phyloP scores from a whole-genome alignment of 2,113 vertebrate species.

The Apus apus region DNA sequence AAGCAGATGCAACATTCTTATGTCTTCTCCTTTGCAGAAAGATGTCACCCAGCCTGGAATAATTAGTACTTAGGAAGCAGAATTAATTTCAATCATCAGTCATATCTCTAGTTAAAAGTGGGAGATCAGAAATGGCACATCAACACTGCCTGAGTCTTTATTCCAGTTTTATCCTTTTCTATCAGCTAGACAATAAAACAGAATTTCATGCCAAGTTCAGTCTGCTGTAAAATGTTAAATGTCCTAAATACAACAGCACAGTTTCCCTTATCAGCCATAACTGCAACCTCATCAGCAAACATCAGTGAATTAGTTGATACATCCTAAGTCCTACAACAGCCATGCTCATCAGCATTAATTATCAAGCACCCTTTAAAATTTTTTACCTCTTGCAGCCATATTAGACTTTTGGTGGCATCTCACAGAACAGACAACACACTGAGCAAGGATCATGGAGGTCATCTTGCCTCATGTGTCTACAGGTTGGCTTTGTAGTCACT shows the following conservation, averaged over 20 bases:
- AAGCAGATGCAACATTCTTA: background rate
- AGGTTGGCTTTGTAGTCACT: background rate
- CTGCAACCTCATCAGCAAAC: background rate
- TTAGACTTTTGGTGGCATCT: background rate
- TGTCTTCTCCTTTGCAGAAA: background rate
- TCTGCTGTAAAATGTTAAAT: background rate
- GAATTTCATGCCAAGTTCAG: fast-evolving
- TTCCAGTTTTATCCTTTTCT: background rate
- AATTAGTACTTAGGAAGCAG: background rate
- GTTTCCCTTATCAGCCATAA: background rate
- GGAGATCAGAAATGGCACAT: background rate
- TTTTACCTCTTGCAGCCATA: background rate
- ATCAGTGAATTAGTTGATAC: background rate
- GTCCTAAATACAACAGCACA: background rate
- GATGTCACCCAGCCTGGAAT: background rate
- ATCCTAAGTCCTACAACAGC: background rate
- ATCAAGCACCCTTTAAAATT: background rate
- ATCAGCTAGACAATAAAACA: background rate
- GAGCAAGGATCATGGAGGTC: background rate
- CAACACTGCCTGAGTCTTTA: background rate
- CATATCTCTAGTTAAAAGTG: background rate
- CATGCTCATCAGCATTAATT: background rate
- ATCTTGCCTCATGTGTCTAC: background rate
- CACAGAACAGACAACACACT: background rate
- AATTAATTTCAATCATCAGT: background rate